Base-by-base conservation (phyloP, 92 coral and sea anemone species). In the Plumapathes pennacea region DNA sequence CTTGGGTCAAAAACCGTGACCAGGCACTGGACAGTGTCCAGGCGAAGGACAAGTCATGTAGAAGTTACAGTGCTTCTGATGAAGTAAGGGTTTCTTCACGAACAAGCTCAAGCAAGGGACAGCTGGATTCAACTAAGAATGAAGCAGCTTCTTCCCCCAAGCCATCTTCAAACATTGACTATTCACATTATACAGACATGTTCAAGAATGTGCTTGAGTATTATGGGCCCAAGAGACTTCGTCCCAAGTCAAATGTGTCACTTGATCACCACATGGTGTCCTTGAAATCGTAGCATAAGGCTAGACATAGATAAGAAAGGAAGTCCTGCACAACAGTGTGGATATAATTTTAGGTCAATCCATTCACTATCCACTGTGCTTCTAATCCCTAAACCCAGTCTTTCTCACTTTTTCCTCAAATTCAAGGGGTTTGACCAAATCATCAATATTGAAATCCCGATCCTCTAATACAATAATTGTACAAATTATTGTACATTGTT, bases 171-270 rank as follows among this genome's bases (percentile, higher is more conserved):
- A 46, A 39, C 5, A 53, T 77, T 40, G 96, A 88, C 65, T 88
- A 83, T 40, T 88, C 96, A 0, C 62, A 81, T 45, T 88, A 88
- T 31, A 88, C 90, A 10, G 90, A 88, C 44, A 88, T 88, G 96
- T 88, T 88, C 26, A 83, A 83, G 37, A 88, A 88, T 40, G 96
- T 88, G 3, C 25, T 88, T 60, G 96, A 88, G 23, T 88, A 71
- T 83, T 88, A 88, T 43, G 96, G 96, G 26, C 65, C 85, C 2
- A 77, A 71, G 53, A 85, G 80, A 45, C 53, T 88, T 26, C 65
- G 74, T 25, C 80, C 90, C 25, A 77, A 83, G 40, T n/a, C 85
- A 7, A 72, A 83, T 62, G 36, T 72, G 19, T 69, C 60, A 25
- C 60, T 57, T 28, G 71, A 56, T 22, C 58, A 69, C 11, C 11